Percentiles rank a stretch among this genome's conserved stretches.
Evolutionary conservation across 2,888 invertebrate species (phyloP).

Genomic region (Ischnus inquisitorius): DNA sequence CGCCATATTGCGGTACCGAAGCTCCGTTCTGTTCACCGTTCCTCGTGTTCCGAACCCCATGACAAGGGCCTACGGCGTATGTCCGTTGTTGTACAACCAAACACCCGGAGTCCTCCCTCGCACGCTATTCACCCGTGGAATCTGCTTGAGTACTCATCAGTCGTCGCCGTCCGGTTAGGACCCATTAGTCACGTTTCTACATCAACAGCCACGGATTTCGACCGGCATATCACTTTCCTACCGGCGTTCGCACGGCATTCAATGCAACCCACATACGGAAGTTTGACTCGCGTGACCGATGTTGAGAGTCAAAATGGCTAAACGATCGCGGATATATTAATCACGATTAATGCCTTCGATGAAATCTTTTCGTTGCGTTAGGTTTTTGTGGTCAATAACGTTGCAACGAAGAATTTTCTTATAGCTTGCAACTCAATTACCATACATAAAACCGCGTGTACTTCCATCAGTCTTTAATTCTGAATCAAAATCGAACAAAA

Average conservation of each 20-base stretch:
- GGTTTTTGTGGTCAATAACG: background rate
- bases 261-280: conserved; percentile 35
- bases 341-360: background rate
- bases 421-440: background rate
- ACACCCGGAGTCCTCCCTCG: conserved; percentile 28
- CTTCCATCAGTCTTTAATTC: background rate
- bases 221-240: conserved; percentile 24
- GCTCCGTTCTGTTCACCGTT: conserved; percentile 15
- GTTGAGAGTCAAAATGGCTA: conserved; percentile 18
- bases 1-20: conserved; percentile 40
- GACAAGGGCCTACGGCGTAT: background rate
- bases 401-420: background rate
- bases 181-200: conserved; percentile 54
- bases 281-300: conserved; percentile 25
- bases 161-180: conserved; percentile 46
- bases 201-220: conserved; percentile 37
- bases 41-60: conserved; percentile 30
- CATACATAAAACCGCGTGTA: background rate
- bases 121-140: conserved; percentile 27
- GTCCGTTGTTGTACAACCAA: conserved; percentile 37
- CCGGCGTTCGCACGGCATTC: background rate
- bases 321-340: conserved; percentile 48
- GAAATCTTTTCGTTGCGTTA: background rate
- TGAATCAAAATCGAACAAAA: background rate
- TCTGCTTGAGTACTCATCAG: conserved; percentile 49